phyloP scores from a whole-genome alignment of 2,888 invertebrate genomes.

The Carcina quercana region DNA sequence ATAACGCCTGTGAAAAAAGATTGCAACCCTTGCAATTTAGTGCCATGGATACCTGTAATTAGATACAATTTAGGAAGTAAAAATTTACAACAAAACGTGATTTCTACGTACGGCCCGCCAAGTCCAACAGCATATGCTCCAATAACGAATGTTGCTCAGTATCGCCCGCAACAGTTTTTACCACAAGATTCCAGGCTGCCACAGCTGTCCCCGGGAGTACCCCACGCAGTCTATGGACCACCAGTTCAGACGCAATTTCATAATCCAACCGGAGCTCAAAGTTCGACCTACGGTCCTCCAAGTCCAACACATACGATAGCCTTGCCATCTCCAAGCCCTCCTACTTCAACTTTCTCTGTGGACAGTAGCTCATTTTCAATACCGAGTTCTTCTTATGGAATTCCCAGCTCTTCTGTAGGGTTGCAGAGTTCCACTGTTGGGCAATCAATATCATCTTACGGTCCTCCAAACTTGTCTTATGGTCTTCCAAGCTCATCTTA shows the following conservation, averaged over 20 bases:
- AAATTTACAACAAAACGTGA: constrained; percentile 38
- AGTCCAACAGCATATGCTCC: constrained; percentile 48
- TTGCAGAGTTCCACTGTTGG: constrained; percentile 18
- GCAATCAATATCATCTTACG: constrained; percentile 19
- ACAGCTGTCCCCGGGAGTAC: constrained; percentile 32
- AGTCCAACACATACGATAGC: constrained; percentile 43
- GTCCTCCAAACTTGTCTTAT: constrained; percentile 19
- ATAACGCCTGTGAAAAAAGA: constrained; percentile 62
- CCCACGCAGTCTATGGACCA: constrained; percentile 45
- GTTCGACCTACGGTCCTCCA: constrained; percentile 44
- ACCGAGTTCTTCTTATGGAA: constrained; percentile 23
- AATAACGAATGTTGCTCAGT: constrained; percentile 32
- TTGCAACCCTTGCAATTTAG: constrained; percentile 85
- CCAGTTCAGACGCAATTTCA: constrained; percentile 31
- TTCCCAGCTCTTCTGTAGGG: constrained; percentile 17
- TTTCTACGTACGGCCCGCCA: constrained; percentile 58
- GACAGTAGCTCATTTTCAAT: constrained; percentile 38
- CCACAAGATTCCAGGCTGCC: constrained; percentile 27
- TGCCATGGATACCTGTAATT: constrained; percentile 87
- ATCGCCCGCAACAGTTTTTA: constrained; percentile 38
- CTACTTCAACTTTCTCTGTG: constrained; percentile 41
- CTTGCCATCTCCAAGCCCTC: constrained; percentile 39
- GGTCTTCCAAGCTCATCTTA: constrained; percentile 22
- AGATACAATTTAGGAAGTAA: constrained; percentile 58
- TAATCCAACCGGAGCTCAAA: constrained; percentile 26